phyloP scores from a whole-genome alignment of 1,140 invertebrate genomes.

The Ostrea denselamellosa region DNA sequence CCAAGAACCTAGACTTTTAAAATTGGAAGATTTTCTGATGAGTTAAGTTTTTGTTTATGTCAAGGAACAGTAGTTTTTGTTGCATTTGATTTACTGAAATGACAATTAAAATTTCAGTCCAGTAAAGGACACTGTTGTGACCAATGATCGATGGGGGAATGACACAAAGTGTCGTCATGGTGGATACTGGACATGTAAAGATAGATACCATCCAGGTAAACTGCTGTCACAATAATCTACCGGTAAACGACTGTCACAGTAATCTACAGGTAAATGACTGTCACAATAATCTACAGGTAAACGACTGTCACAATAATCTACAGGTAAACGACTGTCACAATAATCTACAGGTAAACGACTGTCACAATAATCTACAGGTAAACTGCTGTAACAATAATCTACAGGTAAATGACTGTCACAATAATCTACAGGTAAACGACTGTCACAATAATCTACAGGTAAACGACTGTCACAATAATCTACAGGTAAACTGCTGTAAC shows the following conservation, averaged over 20 bases:
- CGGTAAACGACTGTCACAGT: slow-evolving; percentile 64
- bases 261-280: slow-evolving; percentile 76
- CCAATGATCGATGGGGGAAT: slow-evolving; percentile 91
- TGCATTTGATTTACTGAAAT: too few relatives aligned
- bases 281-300: slow-evolving; percentile 76
- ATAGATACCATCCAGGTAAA: slow-evolving; percentile 89
- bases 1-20: too few relatives aligned
- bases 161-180: slow-evolving; percentile 90
- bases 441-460: slow-evolving; percentile 76
- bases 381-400: background rate
- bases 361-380: slow-evolving; percentile 76
- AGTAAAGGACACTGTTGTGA: slow-evolving; percentile 91
- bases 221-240: background rate
- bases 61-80: too few relatives aligned
- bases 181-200: slow-evolving; percentile 88
- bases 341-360: slow-evolving; percentile 77
- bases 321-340: slow-evolving; percentile 76
- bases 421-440: slow-evolving; percentile 80
- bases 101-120: slow-evolving; percentile 80
- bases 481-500: slow-evolving; percentile 77
- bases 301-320: background rate
- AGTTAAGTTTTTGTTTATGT: too few relatives aligned
- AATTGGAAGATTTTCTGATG: too few relatives aligned
- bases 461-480: background rate
- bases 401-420: too few relatives aligned